A percentile compares a stretch with the other conserved stretches of the same genome.
Evolutionary conservation across 2,797 vertebrate species (phyloP).

Genomic region (Pelochelys cantorii): DNA sequence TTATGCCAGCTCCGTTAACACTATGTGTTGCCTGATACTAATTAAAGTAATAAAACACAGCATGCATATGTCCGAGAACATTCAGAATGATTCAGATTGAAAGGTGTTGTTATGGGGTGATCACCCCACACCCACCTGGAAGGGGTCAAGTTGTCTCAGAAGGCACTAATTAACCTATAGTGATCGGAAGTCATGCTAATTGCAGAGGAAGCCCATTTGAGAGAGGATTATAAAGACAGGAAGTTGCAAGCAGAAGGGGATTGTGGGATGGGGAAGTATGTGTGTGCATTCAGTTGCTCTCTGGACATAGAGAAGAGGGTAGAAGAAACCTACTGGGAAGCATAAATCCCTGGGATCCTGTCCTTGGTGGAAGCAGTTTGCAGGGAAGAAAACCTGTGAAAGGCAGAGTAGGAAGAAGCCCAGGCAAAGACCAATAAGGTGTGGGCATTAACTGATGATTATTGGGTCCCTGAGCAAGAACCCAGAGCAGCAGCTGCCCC

Average conservation of each 20-base stretch:
- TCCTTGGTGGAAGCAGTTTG: neutral
- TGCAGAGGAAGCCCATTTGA: neutral
- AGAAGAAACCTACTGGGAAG: neutral
- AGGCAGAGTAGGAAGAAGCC: neutral
- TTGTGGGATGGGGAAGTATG: neutral
- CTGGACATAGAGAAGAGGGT: neutral
- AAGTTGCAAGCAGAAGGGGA: neutral
- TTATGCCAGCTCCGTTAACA: neutral
- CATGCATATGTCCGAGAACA: neutral
- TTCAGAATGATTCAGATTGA: neutral
- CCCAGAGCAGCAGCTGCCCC: neutral
- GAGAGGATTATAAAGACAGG: neutral
- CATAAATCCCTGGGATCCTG: neutral
- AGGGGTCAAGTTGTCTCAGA: neutral
- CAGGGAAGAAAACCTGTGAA: neutral
- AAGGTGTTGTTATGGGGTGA: neutral
- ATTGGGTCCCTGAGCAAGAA: neutral
- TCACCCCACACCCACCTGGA: neutral
- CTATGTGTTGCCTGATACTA: slow-evolving; percentile 11
- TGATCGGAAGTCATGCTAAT: neutral
- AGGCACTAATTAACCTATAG: neutral
- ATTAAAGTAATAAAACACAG: slow-evolving; percentile 21
- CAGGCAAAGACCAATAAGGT: neutral
- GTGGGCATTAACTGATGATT: neutral
- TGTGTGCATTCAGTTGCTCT: neutral